These are phyloP conservation scores for Rhabdornis inornatus DNA, from an alignment of 2,113 vertebrate species.

Conservation along the genomic window DNA sequence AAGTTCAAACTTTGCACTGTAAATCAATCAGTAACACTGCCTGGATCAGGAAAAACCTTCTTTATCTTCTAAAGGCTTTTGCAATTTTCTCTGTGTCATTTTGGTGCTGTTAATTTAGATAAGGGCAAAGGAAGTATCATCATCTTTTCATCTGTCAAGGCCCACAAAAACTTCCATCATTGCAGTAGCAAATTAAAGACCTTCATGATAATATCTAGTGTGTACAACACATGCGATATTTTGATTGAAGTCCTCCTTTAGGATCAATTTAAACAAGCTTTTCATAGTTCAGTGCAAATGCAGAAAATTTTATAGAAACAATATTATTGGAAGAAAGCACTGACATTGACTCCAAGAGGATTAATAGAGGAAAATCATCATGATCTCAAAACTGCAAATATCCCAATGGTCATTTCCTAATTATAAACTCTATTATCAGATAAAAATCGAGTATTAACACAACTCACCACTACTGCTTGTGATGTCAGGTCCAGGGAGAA, in stretches of 20 bases:
- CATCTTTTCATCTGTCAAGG: not conserved
- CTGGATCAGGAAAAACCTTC: not conserved
- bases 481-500: not conserved
- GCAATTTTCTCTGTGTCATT: not conserved
- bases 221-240: not conserved
- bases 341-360: not conserved
- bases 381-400: not conserved
- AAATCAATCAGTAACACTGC: not conserved
- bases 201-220: not conserved
- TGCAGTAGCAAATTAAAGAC: not conserved
- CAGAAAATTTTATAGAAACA: not conserved
- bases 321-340: not conserved
- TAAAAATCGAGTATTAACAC: not conserved
- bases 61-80: not conserved
- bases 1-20: not conserved
- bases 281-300: not conserved
- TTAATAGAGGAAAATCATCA: not conserved
- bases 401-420: not conserved
- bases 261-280: not conserved
- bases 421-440: not conserved
- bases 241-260: not conserved
- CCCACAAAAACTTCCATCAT: not conserved
- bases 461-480: not conserved
- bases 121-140: not conserved
- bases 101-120: not conserved